Base-by-base conservation (phyloP, 53 echinoderm and acorn worm species). In the Holothuria scabra region DNA sequence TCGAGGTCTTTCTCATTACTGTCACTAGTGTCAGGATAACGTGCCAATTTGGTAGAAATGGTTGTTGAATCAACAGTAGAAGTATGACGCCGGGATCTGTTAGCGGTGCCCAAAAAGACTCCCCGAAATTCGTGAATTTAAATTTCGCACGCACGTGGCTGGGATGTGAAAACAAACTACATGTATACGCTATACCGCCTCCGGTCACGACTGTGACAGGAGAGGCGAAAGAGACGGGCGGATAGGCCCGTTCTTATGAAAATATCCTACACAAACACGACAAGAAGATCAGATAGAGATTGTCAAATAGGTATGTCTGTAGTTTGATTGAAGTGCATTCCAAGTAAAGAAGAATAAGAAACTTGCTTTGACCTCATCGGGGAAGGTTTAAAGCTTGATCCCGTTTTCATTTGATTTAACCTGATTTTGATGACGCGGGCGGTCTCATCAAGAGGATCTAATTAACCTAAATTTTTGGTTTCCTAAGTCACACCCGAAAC, bases 121-220 rank as follows among this genome's bases (percentile, higher is more conserved):
- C 64, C 26, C 26, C 64, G 30, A 64, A 64, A 64, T 30, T 26
- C 5, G 23, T 7, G 56, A 78, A 78, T 78, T 78, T 58, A 78
- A 78, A 78, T 78, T 78, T 78, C 58, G 78, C 78, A 78, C 78
- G 78, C 78, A 78, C 78, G 57, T 57, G 78, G 58, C 57, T 20
- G 26, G 32, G 78, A 78, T 56, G 32, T 52, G 78, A 49, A 78
- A 78, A 56, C 78, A 78, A 78, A 78, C 78, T 56, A 19, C 52
- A 16, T 56, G 52, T 34, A 70, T 14, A n/a, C 56, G n/a, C n/a
- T n/a, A n/a, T 31, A 56, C 56, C 57, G 57, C 78, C 78, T 57
- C 57, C 23, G 32, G 78, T 52, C 52, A 52, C 52, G 78, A 56
- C 78, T 57, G 58, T 58, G 78, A 78, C 78, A 78, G 64, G 12